Conservation (phyloP, 2,888 invertebrate genomes). For the Apoda limacodes region DNA sequence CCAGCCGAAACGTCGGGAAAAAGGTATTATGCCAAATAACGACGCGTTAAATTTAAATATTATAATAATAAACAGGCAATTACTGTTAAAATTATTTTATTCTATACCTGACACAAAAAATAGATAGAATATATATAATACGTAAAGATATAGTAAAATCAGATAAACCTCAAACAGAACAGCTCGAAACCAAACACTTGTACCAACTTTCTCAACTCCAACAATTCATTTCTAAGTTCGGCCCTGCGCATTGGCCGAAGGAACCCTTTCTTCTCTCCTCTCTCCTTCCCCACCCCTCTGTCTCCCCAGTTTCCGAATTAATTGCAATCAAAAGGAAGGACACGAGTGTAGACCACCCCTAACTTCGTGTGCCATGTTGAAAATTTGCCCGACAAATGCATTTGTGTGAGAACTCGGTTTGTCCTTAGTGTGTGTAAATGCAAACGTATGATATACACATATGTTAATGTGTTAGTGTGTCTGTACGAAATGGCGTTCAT, state of each 20-base stretch:
- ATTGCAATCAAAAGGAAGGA: slow-evolving; percentile 71
- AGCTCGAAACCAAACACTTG: slow-evolving; percentile 34
- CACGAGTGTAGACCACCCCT: slow-evolving; percentile 66
- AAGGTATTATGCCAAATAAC: too few species aligned
- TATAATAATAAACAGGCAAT: too few species aligned
- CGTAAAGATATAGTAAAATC: too few species aligned
- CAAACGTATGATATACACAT: slow-evolving; percentile 20
- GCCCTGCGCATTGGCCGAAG: slow-evolving; percentile 62
- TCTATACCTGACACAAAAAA: too few species aligned
- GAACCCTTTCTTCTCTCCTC: slow-evolving; percentile 40
- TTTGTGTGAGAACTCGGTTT: slow-evolving; percentile 17
- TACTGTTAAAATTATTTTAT: too few species aligned
- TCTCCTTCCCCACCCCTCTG: slow-evolving; percentile 24
- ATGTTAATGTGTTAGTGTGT: slow-evolving; percentile 23
- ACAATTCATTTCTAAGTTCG: slow-evolving; percentile 50
- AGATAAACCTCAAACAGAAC: slow-evolving; percentile 35
- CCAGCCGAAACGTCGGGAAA: too few species aligned
- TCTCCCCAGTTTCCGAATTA: slow-evolving; percentile 55
- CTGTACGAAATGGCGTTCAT: slow-evolving; percentile 16
- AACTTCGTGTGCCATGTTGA: slow-evolving; percentile 62
- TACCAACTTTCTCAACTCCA: slow-evolving; percentile 37
- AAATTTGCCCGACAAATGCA: slow-evolving; percentile 39
- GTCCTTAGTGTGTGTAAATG: slow-evolving; percentile 29
- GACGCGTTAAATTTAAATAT: too few species aligned
- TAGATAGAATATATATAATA: too few species aligned